Evolutionary conservation across 2,888 invertebrate species (phyloP).

Genomic region (Antheraea assamensis): DNA sequence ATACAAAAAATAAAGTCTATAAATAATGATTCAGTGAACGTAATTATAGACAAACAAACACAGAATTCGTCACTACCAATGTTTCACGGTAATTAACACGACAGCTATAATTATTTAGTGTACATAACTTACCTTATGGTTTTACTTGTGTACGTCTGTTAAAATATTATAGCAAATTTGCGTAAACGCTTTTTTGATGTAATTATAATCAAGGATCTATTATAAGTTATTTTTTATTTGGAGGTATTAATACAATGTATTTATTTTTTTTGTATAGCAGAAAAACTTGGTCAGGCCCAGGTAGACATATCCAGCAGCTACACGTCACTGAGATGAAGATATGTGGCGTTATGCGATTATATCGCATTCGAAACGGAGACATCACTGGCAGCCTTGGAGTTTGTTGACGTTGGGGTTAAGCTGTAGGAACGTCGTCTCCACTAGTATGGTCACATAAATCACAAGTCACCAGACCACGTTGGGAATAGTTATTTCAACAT

Average conservation of each 20-base stretch:
- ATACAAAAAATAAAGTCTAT: background rate
- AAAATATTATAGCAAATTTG: background rate
- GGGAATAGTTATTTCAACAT: too few relatives aligned
- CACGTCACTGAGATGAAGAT: too few relatives aligned
- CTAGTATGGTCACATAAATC: too few relatives aligned
- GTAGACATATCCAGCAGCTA: too few relatives aligned
- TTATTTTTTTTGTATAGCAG: too few relatives aligned
- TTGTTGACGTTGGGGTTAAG: too few relatives aligned
- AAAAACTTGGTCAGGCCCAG: too few relatives aligned
- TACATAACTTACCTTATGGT: background rate
- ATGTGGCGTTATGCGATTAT: too few relatives aligned
- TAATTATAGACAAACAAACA: conserved; percentile 3
- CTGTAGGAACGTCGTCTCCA: too few relatives aligned
- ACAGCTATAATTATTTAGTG: conserved; percentile 5
- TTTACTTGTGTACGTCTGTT: background rate
- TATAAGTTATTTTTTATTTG: background rate
- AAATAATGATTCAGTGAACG: background rate
- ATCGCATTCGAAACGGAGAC: too few relatives aligned
- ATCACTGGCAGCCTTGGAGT: too few relatives aligned
- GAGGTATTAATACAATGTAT: background rate
- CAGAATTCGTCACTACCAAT: background rate
- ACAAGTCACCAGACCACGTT: too few relatives aligned
- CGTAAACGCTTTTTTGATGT: background rate
- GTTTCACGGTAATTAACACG: background rate
- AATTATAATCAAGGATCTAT: background rate